Evolutionary conservation across 2,888 invertebrate species (phyloP).

Genomic region (Epinotia ramella): DNA sequence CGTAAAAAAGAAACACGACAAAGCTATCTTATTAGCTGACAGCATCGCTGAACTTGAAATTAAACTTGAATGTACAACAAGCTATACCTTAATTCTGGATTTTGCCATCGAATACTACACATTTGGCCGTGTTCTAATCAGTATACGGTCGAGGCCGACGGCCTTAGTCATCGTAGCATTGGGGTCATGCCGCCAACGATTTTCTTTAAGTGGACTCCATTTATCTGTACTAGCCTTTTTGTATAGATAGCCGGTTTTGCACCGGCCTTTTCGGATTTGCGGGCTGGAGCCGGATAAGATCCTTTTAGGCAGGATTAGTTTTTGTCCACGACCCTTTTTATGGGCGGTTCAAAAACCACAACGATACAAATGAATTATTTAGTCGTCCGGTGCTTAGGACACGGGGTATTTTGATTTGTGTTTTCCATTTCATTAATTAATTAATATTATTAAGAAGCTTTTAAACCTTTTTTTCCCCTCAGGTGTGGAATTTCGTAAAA

Average conservation of each 20-base stretch:
- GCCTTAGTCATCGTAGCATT: slow-evolving; percentile 37
- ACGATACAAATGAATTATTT: slow-evolving; percentile 37
- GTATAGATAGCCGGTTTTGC: slow-evolving; percentile 43
- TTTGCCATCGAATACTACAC: slow-evolving; percentile 7
- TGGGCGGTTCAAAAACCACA: slow-evolving; percentile 24
- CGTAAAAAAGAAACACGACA: background rate
- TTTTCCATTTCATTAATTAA: background rate
- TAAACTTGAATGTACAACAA: no score
- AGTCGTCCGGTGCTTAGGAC: slow-evolving; percentile 3
- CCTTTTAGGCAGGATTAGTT: slow-evolving; percentile 47
- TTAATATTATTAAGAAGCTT: no score
- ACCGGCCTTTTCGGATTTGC: slow-evolving; percentile 46
- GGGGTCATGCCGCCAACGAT: slow-evolving; percentile 45
- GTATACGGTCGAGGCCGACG: slow-evolving; percentile 34
- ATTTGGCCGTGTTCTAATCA: slow-evolving; percentile 32
- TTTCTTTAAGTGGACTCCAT: slow-evolving; percentile 47
- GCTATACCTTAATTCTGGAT: slow-evolving; percentile 8
- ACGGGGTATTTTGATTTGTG: background rate
- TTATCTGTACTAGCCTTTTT: slow-evolving; percentile 45
- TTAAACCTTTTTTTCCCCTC: no score
- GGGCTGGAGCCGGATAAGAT: slow-evolving; percentile 42
- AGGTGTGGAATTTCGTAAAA: no score
- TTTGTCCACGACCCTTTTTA: slow-evolving; percentile 39
- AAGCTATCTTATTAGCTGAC: background rate
- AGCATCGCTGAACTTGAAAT: no score